Conservation (phyloP, 2,888 invertebrate species). For the Lithophane leautieri region DNA sequence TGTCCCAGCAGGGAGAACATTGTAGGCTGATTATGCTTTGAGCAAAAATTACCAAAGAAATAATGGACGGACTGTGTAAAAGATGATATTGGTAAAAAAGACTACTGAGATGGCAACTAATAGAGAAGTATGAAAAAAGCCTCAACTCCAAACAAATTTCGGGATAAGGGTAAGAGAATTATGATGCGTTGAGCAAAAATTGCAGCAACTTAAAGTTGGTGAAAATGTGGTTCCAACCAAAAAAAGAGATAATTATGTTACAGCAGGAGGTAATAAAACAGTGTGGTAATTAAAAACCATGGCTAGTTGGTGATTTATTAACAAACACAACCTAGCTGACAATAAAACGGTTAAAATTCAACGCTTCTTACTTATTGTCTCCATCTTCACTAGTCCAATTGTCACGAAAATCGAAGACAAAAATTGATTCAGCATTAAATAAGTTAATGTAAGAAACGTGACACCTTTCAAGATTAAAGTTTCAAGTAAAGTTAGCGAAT, state of each 20-base stretch:
- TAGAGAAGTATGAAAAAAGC: not conserved
- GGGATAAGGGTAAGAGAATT: not conserved
- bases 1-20: no score
- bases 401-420: slow-evolving; percentile 54
- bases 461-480: slow-evolving; percentile 72
- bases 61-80: not conserved
- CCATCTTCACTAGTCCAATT: slow-evolving; percentile 39
- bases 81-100: no score
- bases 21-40: not conserved
- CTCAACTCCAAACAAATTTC: not conserved
- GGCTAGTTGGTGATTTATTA: no score
- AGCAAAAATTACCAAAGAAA: not conserved
- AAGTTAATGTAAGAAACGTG: slow-evolving; percentile 62
- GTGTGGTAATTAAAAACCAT: no score
- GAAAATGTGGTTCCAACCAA: not conserved
- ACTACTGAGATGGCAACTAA: no score
- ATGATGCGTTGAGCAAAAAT: not conserved
- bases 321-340: no score
- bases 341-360: not conserved
- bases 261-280: no score
- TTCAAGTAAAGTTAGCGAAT: slow-evolving; percentile 72
- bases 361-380: not conserved
- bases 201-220: not conserved
- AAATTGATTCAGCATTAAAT: slow-evolving; percentile 69
- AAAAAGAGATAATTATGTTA: no score